These are phyloP conservation scores for Mormoops blainvillei DNA, from an alignment of 2,113 vertebrate species.

Conservation along the genomic window DNA sequence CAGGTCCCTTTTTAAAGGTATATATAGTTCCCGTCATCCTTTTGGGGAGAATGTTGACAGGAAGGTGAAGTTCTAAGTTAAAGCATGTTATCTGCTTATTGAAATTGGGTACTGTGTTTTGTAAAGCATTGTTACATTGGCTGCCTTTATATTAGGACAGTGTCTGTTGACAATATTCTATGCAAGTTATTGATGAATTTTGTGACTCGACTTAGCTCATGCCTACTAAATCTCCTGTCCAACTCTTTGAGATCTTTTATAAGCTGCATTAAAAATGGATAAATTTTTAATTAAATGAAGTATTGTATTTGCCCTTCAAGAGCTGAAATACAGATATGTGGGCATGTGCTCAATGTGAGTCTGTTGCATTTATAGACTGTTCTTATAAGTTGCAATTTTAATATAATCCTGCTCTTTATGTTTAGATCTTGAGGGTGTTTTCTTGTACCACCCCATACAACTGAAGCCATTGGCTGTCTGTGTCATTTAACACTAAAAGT, in stretches of 20 bases:
- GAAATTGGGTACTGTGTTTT: background rate
- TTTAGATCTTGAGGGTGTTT: background rate
- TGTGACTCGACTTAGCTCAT: background rate
- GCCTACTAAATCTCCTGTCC: constrained; percentile 7
- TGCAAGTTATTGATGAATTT: background rate
- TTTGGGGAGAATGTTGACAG: background rate
- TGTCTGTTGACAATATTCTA: background rate
- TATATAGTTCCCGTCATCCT: background rate
- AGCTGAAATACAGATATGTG: background rate
- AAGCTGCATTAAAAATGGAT: constrained; percentile 31
- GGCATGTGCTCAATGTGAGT: background rate
- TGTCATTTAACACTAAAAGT: background rate
- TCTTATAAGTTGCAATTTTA: background rate
- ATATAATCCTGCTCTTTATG: background rate
- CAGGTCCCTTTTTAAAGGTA: background rate
- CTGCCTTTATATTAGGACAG: background rate
- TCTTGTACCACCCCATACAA: background rate
- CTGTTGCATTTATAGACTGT: background rate
- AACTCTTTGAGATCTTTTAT: background rate
- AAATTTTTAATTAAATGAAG: constrained; percentile 30
- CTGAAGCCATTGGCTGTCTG: background rate
- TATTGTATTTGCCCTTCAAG: background rate
- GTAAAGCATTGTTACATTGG: background rate
- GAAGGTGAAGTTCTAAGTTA: background rate
- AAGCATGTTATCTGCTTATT: background rate